Percentiles rank a stretch among this genome's conserved stretches.
Conservation (phyloP, 2,888 invertebrate species). For the Hemistola chrysoprasaria region DNA sequence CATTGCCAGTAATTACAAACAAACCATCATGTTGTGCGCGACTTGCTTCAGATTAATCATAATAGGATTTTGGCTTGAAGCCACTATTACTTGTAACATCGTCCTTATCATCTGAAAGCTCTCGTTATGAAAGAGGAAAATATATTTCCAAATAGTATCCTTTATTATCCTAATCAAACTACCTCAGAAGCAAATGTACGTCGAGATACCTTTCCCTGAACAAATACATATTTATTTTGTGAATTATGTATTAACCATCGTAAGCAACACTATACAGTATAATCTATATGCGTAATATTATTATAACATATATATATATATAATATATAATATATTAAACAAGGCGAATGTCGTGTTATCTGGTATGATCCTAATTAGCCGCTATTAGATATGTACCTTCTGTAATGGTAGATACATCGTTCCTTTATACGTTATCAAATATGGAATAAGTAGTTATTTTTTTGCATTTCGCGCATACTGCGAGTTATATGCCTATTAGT, state of each 20-base stretch:
- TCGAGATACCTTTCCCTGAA: slow-evolving; percentile 11
- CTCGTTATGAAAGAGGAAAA: slow-evolving; percentile 8
- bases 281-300: too few species aligned
- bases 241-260: slow-evolving; percentile 7
- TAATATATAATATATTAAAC: slow-evolving; percentile 17
- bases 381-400: too few species aligned
- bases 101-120: slow-evolving; percentile 3
- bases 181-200: slow-evolving; percentile 13
- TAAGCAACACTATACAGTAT: not conserved
- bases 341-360: slow-evolving; percentile 1
- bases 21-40: slow-evolving; percentile 4
- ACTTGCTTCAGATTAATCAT: slow-evolving; percentile 6
- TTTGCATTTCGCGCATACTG: too few species aligned
- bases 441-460: too few species aligned
- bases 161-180: slow-evolving; percentile 19
- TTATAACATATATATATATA: too few species aligned
- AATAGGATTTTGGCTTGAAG: slow-evolving; percentile 11
- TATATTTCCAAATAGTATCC: slow-evolving; percentile 10
- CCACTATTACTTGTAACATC: slow-evolving; percentile 18
- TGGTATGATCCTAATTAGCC: slow-evolving; percentile 9
- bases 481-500: too few species aligned
- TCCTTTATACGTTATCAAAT: too few species aligned
- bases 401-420: too few species aligned
- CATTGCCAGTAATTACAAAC: not conserved
- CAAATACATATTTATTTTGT: slow-evolving; percentile 12